phyloP scores from a whole-genome alignment of 23 tunicate species.

The Trididemnum clinides region DNA sequence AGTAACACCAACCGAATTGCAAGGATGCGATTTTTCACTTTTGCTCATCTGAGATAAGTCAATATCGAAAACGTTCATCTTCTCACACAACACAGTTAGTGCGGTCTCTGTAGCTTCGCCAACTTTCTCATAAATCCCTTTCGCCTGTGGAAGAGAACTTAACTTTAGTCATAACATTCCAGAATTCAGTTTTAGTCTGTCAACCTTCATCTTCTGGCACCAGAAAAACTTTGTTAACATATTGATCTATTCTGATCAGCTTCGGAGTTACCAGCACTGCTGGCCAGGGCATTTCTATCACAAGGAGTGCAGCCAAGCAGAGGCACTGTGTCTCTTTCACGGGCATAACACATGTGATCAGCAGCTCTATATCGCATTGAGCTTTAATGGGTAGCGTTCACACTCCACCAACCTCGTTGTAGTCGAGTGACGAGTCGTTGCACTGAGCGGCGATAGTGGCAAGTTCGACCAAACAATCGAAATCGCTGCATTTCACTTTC shows the following conservation, averaged over 20 bases:
- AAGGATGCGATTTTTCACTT: constrained; percentile 52
- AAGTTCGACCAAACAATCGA: constrained; percentile 83
- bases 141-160: constrained; percentile 40
- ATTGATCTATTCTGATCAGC: too few species aligned
- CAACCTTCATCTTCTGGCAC: too few species aligned
- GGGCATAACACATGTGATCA: too few species aligned
- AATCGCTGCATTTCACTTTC: constrained; percentile 61
- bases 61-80: constrained; percentile 96
- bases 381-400: too few species aligned
- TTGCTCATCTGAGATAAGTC: constrained; percentile 61
- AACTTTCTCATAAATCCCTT: constrained; percentile 97
- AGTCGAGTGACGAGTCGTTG: constrained; percentile 98
- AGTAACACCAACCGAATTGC: constrained; percentile 51
- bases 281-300: too few species aligned
- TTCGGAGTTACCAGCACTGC: too few species aligned
- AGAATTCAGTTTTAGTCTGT: background rate
- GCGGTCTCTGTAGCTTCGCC: constrained; percentile 99
- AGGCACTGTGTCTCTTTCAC: too few species aligned
- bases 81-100: constrained; percentile 91
- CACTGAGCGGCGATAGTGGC: constrained; percentile 95
- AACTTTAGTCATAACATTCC: background rate
- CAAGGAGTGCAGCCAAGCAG: too few species aligned
- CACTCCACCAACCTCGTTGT: constrained; percentile 60
- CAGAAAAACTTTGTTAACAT: too few species aligned
- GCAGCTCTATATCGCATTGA: too few species aligned